Conservation (phyloP, 35 echinoderm and acorn worm genomes). For the Hemicentrotus pulcherrimus region DNA sequence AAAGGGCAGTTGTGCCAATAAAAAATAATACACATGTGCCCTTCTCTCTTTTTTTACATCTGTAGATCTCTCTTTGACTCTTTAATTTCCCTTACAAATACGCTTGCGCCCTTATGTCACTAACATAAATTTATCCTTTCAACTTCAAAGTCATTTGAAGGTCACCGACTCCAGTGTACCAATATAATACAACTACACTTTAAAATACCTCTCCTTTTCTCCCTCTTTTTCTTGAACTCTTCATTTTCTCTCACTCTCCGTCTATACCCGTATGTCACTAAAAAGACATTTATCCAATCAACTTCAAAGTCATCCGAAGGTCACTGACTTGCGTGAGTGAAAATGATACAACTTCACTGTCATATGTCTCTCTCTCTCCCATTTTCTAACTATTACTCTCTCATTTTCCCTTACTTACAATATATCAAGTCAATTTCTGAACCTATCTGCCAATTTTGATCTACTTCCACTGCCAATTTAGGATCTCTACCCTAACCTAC, state of each 20-base stretch:
- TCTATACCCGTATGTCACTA: not conserved
- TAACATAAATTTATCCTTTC: too few relatives aligned
- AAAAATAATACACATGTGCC: too few relatives aligned
- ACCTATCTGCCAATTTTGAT: not conserved
- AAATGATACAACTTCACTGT: not conserved
- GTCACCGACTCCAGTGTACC: not conserved
- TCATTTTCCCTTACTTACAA: not conserved
- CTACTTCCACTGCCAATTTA: constrained; percentile 31
- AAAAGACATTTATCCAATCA: too few relatives aligned
- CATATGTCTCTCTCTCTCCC: not conserved
- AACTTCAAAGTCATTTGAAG: not conserved
- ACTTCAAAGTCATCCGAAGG: too few relatives aligned
- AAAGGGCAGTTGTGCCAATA: too few relatives aligned
- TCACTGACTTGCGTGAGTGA: too few relatives aligned
- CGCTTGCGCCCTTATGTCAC: too few relatives aligned
- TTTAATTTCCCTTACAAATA: too few relatives aligned
- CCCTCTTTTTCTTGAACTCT: not conserved
- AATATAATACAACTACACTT: not conserved
- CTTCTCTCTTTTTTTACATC: too few relatives aligned
- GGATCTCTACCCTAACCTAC: not conserved
- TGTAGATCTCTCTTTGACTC: too few relatives aligned
- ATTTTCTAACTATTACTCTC: not conserved
- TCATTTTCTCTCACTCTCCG: not conserved
- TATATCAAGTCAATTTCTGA: constrained; percentile 16
- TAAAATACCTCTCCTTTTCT: not conserved